Conservation (phyloP, 1,140 invertebrate genomes). For the Tetramorium alpestre region DNA sequence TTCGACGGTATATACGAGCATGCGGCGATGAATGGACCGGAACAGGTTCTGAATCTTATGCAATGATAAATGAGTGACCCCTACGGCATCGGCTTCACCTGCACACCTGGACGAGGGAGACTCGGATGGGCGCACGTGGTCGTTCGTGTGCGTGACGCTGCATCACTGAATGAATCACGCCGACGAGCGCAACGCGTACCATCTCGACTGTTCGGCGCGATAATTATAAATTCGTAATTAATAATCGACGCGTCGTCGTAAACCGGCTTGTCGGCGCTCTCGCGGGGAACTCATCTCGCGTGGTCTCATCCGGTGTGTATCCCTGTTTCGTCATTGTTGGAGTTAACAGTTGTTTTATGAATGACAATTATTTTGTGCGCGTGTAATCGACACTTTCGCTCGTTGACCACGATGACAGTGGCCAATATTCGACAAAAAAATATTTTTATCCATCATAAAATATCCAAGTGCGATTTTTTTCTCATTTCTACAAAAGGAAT, state of each 20-base stretch:
- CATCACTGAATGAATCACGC: slow-evolving; percentile 60
- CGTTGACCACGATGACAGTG: no score
- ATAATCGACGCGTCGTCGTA: slow-evolving; percentile 14
- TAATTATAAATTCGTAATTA: slow-evolving; percentile 55
- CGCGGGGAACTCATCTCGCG: background rate
- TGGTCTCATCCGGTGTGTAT: background rate
- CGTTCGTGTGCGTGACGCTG: slow-evolving; percentile 6
- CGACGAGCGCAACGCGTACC: background rate
- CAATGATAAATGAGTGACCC: slow-evolving; percentile 83
- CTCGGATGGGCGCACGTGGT: slow-evolving; percentile 24
- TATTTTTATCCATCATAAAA: background rate
- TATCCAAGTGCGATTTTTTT: background rate
- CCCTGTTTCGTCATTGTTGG: background rate
- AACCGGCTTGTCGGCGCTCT: background rate
- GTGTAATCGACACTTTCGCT: background rate
- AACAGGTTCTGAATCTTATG: slow-evolving; percentile 84
- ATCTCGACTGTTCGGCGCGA: background rate
- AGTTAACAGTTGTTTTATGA: background rate
- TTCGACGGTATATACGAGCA: slow-evolving; percentile 71
- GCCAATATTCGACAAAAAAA: background rate
- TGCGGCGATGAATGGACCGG: slow-evolving; percentile 82
- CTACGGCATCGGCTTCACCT: slow-evolving; percentile 67
- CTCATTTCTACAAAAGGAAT: background rate
- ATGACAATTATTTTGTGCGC: background rate
- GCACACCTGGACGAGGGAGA: slow-evolving; percentile 67